These are phyloP conservation scores for Mylabris phalerata DNA, from an alignment of 1,140 invertebrate genomes.

Conservation along the genomic window DNA sequence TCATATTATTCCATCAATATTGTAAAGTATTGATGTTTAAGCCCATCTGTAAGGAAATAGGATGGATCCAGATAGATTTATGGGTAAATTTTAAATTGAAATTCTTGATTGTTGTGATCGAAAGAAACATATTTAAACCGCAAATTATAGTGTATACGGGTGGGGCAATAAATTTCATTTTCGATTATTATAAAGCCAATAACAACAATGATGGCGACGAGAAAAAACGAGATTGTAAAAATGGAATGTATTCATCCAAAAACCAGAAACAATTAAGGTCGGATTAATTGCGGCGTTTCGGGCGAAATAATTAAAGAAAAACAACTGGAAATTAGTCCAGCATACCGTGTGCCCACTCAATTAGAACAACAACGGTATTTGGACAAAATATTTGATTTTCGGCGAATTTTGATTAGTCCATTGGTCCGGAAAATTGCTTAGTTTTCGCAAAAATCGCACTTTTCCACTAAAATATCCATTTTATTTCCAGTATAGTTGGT, in stretches of 20 bases:
- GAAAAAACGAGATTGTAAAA: no score
- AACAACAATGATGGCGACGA: no score
- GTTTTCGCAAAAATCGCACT: no score
- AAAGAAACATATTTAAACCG: conserved; percentile 8
- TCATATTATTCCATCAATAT: background rate
- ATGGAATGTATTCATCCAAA: no score
- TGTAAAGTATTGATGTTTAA: background rate
- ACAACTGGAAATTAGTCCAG: background rate
- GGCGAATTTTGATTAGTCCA: no score
- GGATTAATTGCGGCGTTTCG: background rate
- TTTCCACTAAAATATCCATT: no score
- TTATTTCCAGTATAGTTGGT: no score
- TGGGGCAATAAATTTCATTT: conserved; percentile 11
- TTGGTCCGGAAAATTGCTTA: no score
- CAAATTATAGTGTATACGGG: background rate
- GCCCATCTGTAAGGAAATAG: background rate
- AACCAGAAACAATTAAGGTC: no score
- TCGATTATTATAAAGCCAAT: no score
- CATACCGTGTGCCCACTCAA: background rate
- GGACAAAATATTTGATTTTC: no score
- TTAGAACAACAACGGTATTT: no score
- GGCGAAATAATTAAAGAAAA: conserved; percentile 9
- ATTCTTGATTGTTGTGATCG: conserved; percentile 6
- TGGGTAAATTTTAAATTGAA: conserved; percentile 13
- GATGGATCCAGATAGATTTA: conserved; percentile 14